phyloP scores from a whole-genome alignment of 1,140 invertebrate genomes.

The Muscidifurax raptorellus region DNA sequence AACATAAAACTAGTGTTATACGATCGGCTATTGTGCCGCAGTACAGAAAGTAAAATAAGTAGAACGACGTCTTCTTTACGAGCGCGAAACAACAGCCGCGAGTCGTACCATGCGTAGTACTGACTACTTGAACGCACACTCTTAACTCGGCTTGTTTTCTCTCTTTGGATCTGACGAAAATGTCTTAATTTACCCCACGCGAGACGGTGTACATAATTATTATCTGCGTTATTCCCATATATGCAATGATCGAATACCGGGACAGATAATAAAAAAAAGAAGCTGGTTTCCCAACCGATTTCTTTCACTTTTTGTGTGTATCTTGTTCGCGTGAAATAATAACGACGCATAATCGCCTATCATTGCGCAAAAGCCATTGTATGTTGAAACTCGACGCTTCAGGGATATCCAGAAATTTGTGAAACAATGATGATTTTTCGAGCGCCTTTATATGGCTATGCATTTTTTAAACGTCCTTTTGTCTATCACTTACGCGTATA shows the following conservation, averaged over 20 bases:
- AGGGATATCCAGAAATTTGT: background rate
- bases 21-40: background rate
- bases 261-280: conserved; percentile 32
- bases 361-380: conserved; percentile 23
- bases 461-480: background rate
- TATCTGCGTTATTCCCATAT: no score
- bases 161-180: background rate
- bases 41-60: background rate
- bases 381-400: background rate
- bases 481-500: background rate
- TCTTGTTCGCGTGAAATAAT: conserved; percentile 18
- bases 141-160: conserved; percentile 40
- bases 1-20: background rate
- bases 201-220: no score
- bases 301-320: conserved; percentile 18
- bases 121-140: conserved; percentile 24
- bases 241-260: no score
- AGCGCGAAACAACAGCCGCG: background rate
- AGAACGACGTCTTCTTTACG: background rate
- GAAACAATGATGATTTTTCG: background rate
- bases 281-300: conserved; percentile 18
- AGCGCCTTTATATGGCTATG: background rate
- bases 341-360: conserved; percentile 28
- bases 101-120: conserved; percentile 28
- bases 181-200: background rate